Evolutionary conservation across 2,888 invertebrate genomes (phyloP).

Genomic region (Vesta saturnalis): DNA sequence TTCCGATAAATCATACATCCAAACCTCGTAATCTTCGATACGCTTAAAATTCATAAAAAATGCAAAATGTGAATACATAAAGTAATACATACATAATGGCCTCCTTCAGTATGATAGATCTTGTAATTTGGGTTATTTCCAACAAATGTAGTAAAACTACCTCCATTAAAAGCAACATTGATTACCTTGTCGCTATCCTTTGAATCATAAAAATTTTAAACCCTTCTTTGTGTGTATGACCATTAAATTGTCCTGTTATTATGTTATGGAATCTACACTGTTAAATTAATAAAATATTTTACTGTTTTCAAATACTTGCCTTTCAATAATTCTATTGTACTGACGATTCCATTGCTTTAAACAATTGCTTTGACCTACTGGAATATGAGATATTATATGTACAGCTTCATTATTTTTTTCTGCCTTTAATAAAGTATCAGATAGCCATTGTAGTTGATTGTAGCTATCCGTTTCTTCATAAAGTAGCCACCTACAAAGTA

Average conservation of each 20-base stretch:
- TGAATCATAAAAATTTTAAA: slow-evolving; percentile 74
- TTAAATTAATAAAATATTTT: too few species aligned
- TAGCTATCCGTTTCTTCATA: slow-evolving; percentile 71
- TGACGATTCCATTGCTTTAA: slow-evolving; percentile 75
- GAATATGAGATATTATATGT: slow-evolving; percentile 57
- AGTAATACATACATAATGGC: slow-evolving; percentile 50
- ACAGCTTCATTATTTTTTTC: slow-evolving; percentile 75
- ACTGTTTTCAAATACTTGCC: slow-evolving; percentile 29
- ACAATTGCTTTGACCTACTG: slow-evolving; percentile 66
- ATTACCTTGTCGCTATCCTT: slow-evolving; percentile 66
- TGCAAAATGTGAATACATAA: neutral
- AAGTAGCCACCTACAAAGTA: slow-evolving; percentile 52
- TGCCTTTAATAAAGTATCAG: slow-evolving; percentile 75
- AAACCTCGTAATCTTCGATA: slow-evolving; percentile 71
- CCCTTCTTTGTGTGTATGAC: slow-evolving; percentile 84
- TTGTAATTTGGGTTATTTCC: slow-evolving; percentile 71
- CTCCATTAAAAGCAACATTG: slow-evolving; percentile 79
- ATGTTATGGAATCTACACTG: neutral
- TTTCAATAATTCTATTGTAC: slow-evolving; percentile 63
- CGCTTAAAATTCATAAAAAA: slow-evolving; percentile 18
- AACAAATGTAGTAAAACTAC: slow-evolving; percentile 52
- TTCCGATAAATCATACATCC: slow-evolving; percentile 77
- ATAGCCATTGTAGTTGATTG: slow-evolving; percentile 84
- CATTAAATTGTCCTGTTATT: slow-evolving; percentile 79
- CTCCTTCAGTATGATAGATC: slow-evolving; percentile 50